Conservation (phyloP, 2,113 vertebrate species). For the Halcyon malimbica region DNA sequence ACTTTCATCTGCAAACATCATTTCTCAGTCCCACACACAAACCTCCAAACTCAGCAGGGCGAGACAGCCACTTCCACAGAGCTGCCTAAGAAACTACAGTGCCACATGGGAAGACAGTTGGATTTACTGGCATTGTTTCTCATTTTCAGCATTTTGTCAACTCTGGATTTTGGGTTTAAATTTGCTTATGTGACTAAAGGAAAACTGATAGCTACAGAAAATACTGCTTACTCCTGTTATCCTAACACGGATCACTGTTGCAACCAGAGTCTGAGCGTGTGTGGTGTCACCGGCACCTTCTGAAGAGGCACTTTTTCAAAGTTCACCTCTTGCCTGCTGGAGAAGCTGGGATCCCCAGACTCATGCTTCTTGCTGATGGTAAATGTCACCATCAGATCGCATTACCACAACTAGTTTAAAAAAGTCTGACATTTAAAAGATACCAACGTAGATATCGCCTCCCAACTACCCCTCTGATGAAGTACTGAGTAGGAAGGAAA, state of each 20-base stretch:
- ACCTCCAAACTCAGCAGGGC: not conserved
- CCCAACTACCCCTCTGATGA: not conserved
- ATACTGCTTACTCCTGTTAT: not conserved
- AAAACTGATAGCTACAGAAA: not conserved
- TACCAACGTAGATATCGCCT: not conserved
- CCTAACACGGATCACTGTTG: not conserved
- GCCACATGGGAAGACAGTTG: constrained; percentile 1
- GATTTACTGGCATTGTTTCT: constrained; percentile 47
- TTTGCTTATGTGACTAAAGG: not conserved
- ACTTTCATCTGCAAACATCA: constrained; percentile 6
- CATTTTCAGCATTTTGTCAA: constrained; percentile 5
- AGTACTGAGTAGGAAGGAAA: not conserved
- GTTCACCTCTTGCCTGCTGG: constrained; percentile 56
- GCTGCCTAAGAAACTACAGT: not conserved
- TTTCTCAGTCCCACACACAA: not conserved
- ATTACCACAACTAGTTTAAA: constrained; percentile 29
- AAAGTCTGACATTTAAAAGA: constrained; percentile 53
- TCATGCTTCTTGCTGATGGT: constrained; percentile 15
- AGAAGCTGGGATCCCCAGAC: not conserved
- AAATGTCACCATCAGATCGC: constrained; percentile 40
- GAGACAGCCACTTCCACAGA: not conserved
- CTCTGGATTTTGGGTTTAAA: constrained; percentile 12
- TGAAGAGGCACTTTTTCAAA: not conserved
- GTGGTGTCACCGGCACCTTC: not conserved
- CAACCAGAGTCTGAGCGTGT: not conserved